phyloP scores from a whole-genome alignment of 1,140 invertebrate genomes.

The Drosophila littoralis region DNA sequence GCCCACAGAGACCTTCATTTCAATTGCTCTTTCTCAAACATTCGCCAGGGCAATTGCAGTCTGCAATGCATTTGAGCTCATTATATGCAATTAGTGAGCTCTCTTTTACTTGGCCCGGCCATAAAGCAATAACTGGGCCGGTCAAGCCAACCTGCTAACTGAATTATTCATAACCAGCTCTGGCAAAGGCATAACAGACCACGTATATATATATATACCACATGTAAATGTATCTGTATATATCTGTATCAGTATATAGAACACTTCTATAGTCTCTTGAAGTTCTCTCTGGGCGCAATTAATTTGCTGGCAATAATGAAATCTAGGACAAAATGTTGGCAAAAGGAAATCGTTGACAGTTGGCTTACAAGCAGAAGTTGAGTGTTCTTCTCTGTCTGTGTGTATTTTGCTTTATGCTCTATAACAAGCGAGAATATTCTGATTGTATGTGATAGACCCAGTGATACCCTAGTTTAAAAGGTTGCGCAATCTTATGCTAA shows the following conservation, averaged over 20 bases:
- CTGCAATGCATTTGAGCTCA: constrained; percentile 54
- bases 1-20: constrained; percentile 29
- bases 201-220: neutral
- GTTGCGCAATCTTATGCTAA: no score
- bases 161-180: constrained; percentile 65
- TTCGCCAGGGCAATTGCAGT: constrained; percentile 24
- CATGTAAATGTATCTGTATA: constrained; percentile 1
- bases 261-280: constrained; percentile 11
- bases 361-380: constrained; percentile 38
- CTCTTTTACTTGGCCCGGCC: constrained; percentile 37
- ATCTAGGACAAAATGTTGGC: constrained; percentile 77
- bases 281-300: constrained; percentile 61
- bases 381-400: neutral
- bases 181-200: constrained; percentile 14
- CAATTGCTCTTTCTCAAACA: constrained; percentile 35
- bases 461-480: neutral
- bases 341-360: constrained; percentile 77
- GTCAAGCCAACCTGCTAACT: constrained; percentile 59
- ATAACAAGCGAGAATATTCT: neutral
- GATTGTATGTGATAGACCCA: neutral
- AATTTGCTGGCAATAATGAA: constrained; percentile 81
- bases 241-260: constrained; percentile 11
- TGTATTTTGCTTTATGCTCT: constrained; percentile 14
- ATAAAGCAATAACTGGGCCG: constrained; percentile 42
- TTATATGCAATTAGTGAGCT: constrained; percentile 70